Conservation (phyloP, 2,888 invertebrate species). For the Ormyrus labotus region DNA sequence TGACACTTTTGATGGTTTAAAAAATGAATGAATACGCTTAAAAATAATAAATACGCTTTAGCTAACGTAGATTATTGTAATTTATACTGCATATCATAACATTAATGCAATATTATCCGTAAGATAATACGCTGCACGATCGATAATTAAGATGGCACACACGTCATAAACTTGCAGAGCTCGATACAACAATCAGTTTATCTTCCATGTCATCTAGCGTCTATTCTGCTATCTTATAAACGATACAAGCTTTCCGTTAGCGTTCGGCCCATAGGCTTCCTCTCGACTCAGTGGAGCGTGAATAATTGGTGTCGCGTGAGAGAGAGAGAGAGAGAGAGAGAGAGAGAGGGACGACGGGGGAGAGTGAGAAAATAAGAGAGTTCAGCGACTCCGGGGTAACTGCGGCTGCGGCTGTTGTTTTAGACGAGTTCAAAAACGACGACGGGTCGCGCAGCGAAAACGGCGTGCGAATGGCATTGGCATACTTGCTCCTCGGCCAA, state of each 20-base stretch:
- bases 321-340: not conserved
- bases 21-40: too few species aligned
- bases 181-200: too few species aligned
- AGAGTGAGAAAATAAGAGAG: not conserved
- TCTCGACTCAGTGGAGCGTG: conserved; percentile 27
- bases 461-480: conserved; percentile 53
- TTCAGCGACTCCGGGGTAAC: conserved; percentile 4
- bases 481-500: conserved; percentile 48
- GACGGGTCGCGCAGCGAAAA: conserved; percentile 20
- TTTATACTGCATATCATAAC: too few species aligned
- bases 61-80: too few species aligned
- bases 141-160: too few species aligned
- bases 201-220: too few species aligned
- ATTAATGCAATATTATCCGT: too few species aligned
- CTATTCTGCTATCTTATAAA: too few species aligned
- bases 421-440: conserved; percentile 36
- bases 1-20: too few species aligned
- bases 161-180: too few species aligned
- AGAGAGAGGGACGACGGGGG: not conserved
- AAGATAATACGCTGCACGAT: too few species aligned
- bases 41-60: too few species aligned
- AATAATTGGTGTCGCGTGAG: conserved; percentile 45
- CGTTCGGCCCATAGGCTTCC: not conserved
- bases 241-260: not conserved
- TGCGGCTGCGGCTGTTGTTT: conserved; percentile 39